Base-by-base conservation (phyloP, 2,888 invertebrate species). In the Athrips mouffetella region DNA sequence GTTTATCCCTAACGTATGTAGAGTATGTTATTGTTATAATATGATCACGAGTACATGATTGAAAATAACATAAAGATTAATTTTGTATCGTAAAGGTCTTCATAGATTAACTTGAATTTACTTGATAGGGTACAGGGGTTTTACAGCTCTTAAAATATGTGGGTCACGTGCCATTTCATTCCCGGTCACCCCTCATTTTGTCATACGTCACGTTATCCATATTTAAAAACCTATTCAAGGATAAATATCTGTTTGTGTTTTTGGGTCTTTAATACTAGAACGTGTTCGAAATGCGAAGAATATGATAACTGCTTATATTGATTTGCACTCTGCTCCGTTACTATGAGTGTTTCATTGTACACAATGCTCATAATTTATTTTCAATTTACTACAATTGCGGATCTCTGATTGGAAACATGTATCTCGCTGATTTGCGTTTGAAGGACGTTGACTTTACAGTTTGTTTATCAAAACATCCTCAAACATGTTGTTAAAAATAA, bases 151-250 rank as follows among this genome's bases (percentile, higher is more conserved):
- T 67, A 62, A 53, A 61, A 54, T 58, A 71, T 73, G 70, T 67
- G 71, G 70, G 71, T 72, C 71, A 73, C 72, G 70, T 70, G 70
- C 58, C 61, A 47, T 45, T 49, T 55, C 60, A 57, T 63, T 50
- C 53, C 50, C 45, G 30, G 47, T 52, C 55, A 49, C 54, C 55
- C 52, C 55, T 51, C 56, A 41, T 55, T 51, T 51, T 48, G 53
- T 49, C 49, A 47, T 53, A 49, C 49, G 46, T 48, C 50, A 47
- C 45, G 41, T 45, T 48, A 54, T 57, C 51, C 54, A 60, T 55
- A 60, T 51, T 48, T 51, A 45, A 48, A n/a, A 48, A 48, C 45
- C 50, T 54, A 52, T 51, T 54, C 48, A 51, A 31, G 23, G 46
- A 54, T 56, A 52, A 40, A 49, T 53, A 48, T 48, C 52, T 46